Evolutionary conservation across 2,888 invertebrate genomes (phyloP), one percentile per base, ranked within the genome.

Genomic region (Cyclophora albipunctata): DNA sequence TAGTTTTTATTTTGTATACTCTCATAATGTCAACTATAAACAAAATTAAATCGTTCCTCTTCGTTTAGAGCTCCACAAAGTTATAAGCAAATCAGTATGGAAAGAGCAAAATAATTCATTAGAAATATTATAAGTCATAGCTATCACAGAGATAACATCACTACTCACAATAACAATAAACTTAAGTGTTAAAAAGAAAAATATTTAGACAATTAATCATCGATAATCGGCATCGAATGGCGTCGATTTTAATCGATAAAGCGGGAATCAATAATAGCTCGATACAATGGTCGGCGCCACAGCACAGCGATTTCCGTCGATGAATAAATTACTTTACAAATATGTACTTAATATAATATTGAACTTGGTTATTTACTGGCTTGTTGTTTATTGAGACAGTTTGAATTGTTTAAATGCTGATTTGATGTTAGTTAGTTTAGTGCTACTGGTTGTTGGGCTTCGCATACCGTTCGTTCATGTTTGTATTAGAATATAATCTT

Each of bases 221-320:
- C 42, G 43, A 37, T 35, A 45, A 47, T 40, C 7, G 41, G 35
- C 44, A 50, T 51, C 42, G 40, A 50, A 43, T 51, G 50, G 43
- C 49, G 45, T 37, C 45, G 42, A 51, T 50, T 43, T 47, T 49
- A 51, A 51, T 51, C 54, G 51, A 51, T 51, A 50, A 46, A 45
- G 47, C 48, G 48, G 7, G 52, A 50, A 50, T 53, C 50, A 44
- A 48, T 48, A 50, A 50, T 40, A 44, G 37, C 2, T 46, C 40
- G 48, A 49, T 45, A 53, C 53, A 53, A 51, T 49, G 40, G 40
- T 4, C 34, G 50, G 53, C 53, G 53, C 53, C 53, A 5, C 42
- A 6, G 40, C 41, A 35, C 37, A 33, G 43, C 33, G 20, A 33
- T 34, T 43, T 43, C 33, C 3, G 4, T 7, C 6, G 7, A 34